phyloP scores from a whole-genome alignment of 1,140 invertebrate genomes.

The Matsumurasca onukii region DNA sequence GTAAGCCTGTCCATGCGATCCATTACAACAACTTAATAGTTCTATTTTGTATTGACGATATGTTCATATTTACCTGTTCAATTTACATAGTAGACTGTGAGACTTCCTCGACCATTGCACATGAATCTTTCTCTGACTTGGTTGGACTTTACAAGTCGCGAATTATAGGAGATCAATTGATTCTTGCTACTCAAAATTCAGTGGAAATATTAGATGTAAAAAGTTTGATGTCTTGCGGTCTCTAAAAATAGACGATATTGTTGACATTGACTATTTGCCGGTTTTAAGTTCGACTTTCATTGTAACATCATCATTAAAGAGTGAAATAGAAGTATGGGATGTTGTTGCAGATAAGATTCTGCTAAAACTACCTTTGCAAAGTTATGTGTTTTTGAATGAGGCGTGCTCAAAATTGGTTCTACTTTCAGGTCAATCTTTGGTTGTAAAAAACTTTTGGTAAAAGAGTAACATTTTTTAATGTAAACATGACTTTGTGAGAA shows the following conservation, averaged over 20 bases:
- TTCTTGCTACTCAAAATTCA: conserved; percentile 11
- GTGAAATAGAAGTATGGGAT: conserved; percentile 21
- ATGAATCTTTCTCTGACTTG: neutral
- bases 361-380: conserved; percentile 15
- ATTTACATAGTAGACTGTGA: neutral
- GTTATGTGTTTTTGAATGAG: conserved; percentile 22
- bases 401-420: conserved; percentile 12
- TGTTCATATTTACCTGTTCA: conserved; percentile 17
- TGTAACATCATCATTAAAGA: conserved; percentile 11
- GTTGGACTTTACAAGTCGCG: conserved; percentile 11
- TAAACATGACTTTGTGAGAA: too few relatives aligned
- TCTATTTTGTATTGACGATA: conserved; percentile 11
- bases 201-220: conserved; percentile 3
- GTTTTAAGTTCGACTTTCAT: conserved; percentile 14
- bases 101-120: neutral
- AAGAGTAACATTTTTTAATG: too few relatives aligned
- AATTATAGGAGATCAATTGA: neutral
- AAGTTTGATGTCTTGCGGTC: neutral
- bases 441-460: conserved; percentile 8
- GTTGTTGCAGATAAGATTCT: neutral
- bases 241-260: conserved; percentile 12
- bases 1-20: conserved; percentile 8
- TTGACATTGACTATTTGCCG: conserved; percentile 16
- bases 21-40: neutral
- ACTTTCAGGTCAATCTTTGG: neutral